A percentile compares a stretch with the other conserved stretches of the same genome.
These are phyloP conservation scores for Tetranychus truncatus DNA, from an alignment of 2,888 invertebrate genomes.

Conservation along the genomic window DNA sequence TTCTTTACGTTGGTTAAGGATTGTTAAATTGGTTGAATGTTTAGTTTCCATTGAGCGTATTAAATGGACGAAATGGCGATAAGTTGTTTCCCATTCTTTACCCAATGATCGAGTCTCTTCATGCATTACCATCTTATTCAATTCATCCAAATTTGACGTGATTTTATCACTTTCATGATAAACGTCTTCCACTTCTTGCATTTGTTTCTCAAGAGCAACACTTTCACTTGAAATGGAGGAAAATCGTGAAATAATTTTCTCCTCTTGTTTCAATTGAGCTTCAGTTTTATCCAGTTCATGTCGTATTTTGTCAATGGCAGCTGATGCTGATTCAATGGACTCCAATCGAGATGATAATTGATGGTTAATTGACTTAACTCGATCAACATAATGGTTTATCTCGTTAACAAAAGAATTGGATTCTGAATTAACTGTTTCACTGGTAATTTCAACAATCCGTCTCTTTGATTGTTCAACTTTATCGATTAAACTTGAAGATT, in stretches of 20 bases:
- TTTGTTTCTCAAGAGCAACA: background rate
- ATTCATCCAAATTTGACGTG: background rate
- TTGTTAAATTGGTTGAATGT: background rate
- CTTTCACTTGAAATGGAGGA: background rate
- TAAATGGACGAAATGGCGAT: background rate
- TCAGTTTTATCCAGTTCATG: background rate
- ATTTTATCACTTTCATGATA: background rate
- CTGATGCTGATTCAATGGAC: background rate
- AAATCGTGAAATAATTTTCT: background rate
- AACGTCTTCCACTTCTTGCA: background rate
- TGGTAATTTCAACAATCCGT: background rate
- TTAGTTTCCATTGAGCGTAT: background rate
- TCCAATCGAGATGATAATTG: background rate
- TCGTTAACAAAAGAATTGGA: background rate
- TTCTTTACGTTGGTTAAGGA: background rate
- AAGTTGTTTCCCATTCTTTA: background rate
- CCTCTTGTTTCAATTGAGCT: constrained; percentile 5
- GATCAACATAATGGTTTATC: background rate
- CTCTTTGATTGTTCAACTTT: background rate
- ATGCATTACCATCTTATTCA: background rate
- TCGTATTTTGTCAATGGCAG: background rate
- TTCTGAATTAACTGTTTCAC: background rate
- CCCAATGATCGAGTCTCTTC: background rate
- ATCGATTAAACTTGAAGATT: background rate
- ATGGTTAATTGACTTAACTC: background rate